These are phyloP conservation scores for Lasiommata megera DNA, from an alignment of 2,888 invertebrate genomes.

Conservation along the genomic window DNA sequence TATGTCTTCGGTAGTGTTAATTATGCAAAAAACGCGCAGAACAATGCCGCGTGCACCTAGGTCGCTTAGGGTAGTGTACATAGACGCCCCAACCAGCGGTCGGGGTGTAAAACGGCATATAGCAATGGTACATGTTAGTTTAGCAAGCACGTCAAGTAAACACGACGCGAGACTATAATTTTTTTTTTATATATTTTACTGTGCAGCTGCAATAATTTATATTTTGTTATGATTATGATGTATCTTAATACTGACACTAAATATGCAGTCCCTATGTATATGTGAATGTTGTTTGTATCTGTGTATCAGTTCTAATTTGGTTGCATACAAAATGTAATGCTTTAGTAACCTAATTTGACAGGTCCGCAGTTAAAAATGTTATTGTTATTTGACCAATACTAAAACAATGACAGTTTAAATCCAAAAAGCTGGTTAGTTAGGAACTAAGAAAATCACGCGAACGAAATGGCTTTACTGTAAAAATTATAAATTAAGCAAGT, in stretches of 20 bases:
- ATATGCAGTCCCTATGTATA: background rate
- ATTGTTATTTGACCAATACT: too few relatives aligned
- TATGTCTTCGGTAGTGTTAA: too few relatives aligned
- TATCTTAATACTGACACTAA: background rate
- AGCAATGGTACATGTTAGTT: background rate
- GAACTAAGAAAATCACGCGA: too few relatives aligned
- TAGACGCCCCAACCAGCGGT: too few relatives aligned
- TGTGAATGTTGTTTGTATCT: slow-evolving; percentile 1
- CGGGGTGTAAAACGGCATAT: background rate
- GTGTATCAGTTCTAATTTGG: background rate
- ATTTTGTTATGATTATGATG: slow-evolving; percentile 3
- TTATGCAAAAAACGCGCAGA: too few relatives aligned
- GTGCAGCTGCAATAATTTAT: slow-evolving; percentile 25
- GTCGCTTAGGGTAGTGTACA: background rate
- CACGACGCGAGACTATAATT: background rate
- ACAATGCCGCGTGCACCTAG: too few relatives aligned
- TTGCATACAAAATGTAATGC: background rate
- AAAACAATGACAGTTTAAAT: too few relatives aligned
- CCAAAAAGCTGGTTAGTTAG: too few relatives aligned
- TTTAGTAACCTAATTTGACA: too few relatives aligned
- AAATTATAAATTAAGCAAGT: too few relatives aligned
- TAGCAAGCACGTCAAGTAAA: slow-evolving; percentile 7
- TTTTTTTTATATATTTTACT: slow-evolving; percentile 21
- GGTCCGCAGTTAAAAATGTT: background rate
- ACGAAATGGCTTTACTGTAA: too few relatives aligned